Evolutionary conservation across 2,113 vertebrate species (phyloP).

Genomic region (Condylura cristata): DNA sequence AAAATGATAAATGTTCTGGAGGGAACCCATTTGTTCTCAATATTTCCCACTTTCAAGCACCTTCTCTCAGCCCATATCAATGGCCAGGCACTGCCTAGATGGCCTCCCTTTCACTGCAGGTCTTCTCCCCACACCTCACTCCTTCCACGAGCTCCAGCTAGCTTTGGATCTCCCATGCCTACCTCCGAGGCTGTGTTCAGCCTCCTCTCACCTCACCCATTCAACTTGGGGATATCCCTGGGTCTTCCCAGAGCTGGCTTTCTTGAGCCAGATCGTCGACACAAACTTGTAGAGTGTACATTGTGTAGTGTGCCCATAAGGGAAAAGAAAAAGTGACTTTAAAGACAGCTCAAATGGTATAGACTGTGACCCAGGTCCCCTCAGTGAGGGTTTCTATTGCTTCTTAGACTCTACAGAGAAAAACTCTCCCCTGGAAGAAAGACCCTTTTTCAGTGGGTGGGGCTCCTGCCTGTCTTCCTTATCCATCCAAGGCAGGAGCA

Average conservation of each 20-base stretch:
- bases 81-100: accelerated
- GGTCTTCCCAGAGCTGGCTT: not conserved
- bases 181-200: not conserved
- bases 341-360: not conserved
- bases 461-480: not conserved
- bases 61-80: not conserved
- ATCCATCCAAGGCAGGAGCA: not conserved
- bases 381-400: accelerated
- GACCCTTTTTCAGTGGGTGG: too few relatives aligned
- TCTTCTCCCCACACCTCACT: not conserved
- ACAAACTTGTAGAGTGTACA: not conserved
- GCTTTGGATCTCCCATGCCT: not conserved
- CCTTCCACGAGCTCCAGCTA: not conserved
- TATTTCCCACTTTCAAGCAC: not conserved
- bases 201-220: not conserved
- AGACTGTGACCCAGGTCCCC: accelerated
- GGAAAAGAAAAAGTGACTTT: not conserved
- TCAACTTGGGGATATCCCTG: not conserved
- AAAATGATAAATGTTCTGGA: not conserved
- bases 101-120: not conserved
- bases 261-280: not conserved
- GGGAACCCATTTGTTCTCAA: not conserved
- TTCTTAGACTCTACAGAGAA: not conserved
- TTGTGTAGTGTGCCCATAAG: not conserved
- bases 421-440: not conserved